phyloP scores from a whole-genome alignment of 2,797 vertebrate genomes.

The Pagetopsis macropterus region DNA sequence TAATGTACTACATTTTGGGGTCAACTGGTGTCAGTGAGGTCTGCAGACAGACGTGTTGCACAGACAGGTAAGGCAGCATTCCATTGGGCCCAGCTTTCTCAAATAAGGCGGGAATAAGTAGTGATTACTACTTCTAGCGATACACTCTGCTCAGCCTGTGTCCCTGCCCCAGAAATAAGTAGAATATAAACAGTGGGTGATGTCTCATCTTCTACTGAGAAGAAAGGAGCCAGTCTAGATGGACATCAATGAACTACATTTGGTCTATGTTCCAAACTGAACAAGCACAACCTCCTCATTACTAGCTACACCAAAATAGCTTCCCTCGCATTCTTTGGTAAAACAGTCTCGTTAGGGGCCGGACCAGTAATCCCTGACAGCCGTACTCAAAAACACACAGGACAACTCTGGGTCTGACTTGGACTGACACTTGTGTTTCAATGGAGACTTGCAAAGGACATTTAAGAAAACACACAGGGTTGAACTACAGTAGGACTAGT shows the following conservation, averaged over 20 bases:
- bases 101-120: background rate
- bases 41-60: conserved; percentile 2
- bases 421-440: conserved; percentile 14
- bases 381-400: conserved; percentile 46
- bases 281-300: conserved; percentile 63
- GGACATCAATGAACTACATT: conserved; percentile 27
- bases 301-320: conserved; percentile 61
- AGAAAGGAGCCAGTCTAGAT: conserved; percentile 12
- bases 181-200: conserved; percentile 12
- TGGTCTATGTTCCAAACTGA: conserved; percentile 45
- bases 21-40: conserved; percentile 47
- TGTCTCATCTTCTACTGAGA: conserved; percentile 2
- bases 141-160: conserved; percentile 1
- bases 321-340: conserved; percentile 57
- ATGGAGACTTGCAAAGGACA: conserved; percentile 4
- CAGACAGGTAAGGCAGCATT: conserved; percentile 43
- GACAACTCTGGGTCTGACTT: conserved; percentile 12
- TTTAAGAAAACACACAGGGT: conserved; percentile 7
- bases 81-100: conserved; percentile 13
- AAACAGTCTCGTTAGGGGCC: conserved; percentile 46
- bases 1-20: conserved; percentile 29
- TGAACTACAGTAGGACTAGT: background rate
- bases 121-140: conserved; percentile 9
- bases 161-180: background rate
- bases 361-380: conserved; percentile 52